phyloP scores from a whole-genome alignment of 2,888 invertebrate species.

The Apamea monoglypha region DNA sequence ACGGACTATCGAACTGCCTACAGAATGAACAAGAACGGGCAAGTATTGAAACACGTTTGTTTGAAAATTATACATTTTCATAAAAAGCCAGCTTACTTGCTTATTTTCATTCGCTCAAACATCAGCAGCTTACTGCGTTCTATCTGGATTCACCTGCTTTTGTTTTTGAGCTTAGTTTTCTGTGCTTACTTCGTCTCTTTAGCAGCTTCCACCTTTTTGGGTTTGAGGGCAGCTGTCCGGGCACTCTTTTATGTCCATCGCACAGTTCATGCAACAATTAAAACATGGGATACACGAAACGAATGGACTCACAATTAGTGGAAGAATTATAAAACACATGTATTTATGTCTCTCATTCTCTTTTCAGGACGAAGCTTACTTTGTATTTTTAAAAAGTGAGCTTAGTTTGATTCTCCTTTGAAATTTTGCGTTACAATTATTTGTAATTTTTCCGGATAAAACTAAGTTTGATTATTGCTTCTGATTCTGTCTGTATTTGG shows the following conservation, averaged over 20 bases:
- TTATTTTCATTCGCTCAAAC: neutral
- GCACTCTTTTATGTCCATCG: conserved; percentile 5
- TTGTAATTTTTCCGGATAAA: neutral
- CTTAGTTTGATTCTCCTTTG: neutral
- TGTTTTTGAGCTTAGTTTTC: neutral
- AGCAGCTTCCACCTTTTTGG: neutral
- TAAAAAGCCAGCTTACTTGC: neutral
- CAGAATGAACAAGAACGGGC: neutral
- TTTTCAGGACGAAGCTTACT: neutral
- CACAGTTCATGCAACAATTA: conserved; percentile 36
- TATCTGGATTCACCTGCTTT: neutral
- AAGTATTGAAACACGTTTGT: neutral
- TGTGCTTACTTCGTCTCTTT: neutral
- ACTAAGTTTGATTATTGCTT: conserved; percentile 2
- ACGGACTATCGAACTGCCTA: neutral
- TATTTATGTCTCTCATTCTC: neutral
- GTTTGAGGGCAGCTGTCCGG: neutral
- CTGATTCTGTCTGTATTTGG: neutral
- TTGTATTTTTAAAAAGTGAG: neutral
- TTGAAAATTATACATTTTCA: neutral
- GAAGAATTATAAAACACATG: conserved; percentile 50
- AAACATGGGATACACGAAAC: conserved; percentile 47
- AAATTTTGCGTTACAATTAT: neutral
- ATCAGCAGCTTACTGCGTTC: neutral
- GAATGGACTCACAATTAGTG: conserved; percentile 43